These are phyloP conservation scores for Eleutherodactylus coqui DNA, from an alignment of 2,797 vertebrate species.

Conservation along the genomic window DNA sequence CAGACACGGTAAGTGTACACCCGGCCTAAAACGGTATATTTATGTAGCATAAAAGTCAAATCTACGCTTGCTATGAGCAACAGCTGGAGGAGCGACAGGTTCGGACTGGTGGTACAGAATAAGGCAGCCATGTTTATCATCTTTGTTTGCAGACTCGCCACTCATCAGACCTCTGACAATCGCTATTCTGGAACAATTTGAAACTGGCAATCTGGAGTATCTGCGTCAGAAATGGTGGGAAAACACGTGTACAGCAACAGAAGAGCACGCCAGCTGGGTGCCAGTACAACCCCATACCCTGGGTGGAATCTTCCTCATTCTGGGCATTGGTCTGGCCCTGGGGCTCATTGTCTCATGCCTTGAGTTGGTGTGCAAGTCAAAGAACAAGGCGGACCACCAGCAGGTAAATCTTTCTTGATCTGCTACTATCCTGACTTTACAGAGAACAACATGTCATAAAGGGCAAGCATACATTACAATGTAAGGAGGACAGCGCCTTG, in stretches of 20 bases:
- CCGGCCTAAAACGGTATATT: too few species aligned
- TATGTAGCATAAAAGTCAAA: too few species aligned
- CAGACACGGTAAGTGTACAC: too few species aligned
- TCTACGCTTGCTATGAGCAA: too few species aligned
- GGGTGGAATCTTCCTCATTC: conserved; percentile 83
- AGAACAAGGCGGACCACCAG: conserved; percentile 75
- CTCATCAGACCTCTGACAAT: conserved; percentile 80
- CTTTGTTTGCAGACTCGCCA: conserved; percentile 73
- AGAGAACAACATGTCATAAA: neutral
- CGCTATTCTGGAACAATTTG: conserved; percentile 82
- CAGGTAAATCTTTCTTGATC: conserved; percentile 72
- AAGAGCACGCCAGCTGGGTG: conserved; percentile 56
- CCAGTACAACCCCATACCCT: conserved; percentile 77
- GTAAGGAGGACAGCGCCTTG: too few species aligned
- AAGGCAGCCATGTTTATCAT: neutral
- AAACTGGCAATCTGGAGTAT: conserved; percentile 79
- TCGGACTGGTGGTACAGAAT: neutral
- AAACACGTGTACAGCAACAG: conserved; percentile 74
- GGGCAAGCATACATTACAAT: neutral
- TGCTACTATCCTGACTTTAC: neutral
- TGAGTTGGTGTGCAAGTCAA: conserved; percentile 81
- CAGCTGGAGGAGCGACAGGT: neutral
- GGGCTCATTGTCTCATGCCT: conserved; percentile 80
- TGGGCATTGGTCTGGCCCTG: conserved; percentile 79
- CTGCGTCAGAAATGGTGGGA: conserved; percentile 88